These are phyloP conservation scores for Pseudomyrmex dendroicus DNA, from an alignment of 1,140 invertebrate species.

Conservation along the genomic window DNA sequence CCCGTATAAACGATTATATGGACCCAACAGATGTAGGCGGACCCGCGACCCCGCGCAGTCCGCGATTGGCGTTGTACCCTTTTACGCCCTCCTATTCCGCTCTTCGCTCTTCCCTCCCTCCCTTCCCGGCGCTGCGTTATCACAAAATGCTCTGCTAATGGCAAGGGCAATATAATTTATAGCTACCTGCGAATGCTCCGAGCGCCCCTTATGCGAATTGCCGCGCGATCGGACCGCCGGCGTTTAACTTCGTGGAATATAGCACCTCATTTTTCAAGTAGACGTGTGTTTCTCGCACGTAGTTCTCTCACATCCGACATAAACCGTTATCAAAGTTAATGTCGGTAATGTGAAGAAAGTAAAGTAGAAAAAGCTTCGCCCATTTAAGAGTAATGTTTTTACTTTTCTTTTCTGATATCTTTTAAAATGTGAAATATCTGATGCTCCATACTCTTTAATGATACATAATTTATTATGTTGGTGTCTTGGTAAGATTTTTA, in stretches of 20 bases:
- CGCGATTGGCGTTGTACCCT: constrained; percentile 77
- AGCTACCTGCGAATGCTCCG: constrained; percentile 54
- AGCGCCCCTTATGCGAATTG: constrained; percentile 26
- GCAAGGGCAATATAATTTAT: constrained; percentile 74
- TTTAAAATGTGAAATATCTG: too few species aligned
- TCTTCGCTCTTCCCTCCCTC: not conserved
- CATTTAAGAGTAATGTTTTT: not conserved
- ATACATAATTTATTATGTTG: not conserved
- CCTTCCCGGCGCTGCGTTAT: constrained; percentile 65
- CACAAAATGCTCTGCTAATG: constrained; percentile 76
- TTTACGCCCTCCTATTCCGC: constrained; percentile 66
- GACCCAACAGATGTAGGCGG: constrained; percentile 85
- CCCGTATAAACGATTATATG: constrained; percentile 85
- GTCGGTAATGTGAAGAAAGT: not conserved
- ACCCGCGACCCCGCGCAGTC: constrained; percentile 69
- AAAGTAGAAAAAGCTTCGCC: not conserved
- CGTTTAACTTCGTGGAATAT: constrained; percentile 6
- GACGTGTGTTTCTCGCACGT: not conserved
- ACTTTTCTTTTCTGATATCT: not conserved
- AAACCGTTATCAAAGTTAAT: not conserved
- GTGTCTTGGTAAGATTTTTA: too few species aligned
- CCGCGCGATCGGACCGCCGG: constrained; percentile 12
- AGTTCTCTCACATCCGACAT: constrained; percentile 1
- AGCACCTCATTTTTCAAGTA: constrained; percentile 13
- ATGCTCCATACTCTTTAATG: too few species aligned